Base-by-base conservation (phyloP, 2,888 invertebrate species). In the Mythimna ferrago region DNA sequence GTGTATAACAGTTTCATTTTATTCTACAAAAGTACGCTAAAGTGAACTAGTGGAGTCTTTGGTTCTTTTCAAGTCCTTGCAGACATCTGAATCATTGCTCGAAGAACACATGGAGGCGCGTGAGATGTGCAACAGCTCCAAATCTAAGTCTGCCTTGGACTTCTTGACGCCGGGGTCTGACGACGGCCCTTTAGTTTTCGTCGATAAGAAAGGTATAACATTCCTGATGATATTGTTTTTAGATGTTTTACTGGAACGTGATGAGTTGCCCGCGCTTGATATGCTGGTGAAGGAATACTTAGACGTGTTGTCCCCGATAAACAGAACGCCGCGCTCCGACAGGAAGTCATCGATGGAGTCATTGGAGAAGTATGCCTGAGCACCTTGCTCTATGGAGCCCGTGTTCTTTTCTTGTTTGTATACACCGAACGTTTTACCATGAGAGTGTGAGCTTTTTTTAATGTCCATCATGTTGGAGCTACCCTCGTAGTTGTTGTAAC, bases 301-400 rank as follows among this genome's bases (percentile, higher is more conserved):
- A 0, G 94, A 93, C 6, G 90, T 77, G 53, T 92, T 89, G 44
- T 94, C 94, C 0, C 90, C 92, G 2, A 92, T 69, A 32, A 89
- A 92, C 2, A 90, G 78, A 58, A 93, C 85, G 0, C 94, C 93
- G 38, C 92, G 84, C 82, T 95, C 93, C 0, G 94, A 94, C 16
- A 96, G 70, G 21, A 91, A 93, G 62, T 95, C 95, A 19, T 96
- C 96, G 6, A 95, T 90, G 0, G 94, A 94, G 71, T 96, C 95
- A 35, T 95, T 94, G 0, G 95, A 91, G 60, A 96, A 94, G 9
- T 78, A 89, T 0, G 92, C 93, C 71, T 95, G 95, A 0, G 93
- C 94, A 0, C 89, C 91, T 78, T 93, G 94, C 19, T 93, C 93
- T 5, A 89, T 91, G 0, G 93, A 92, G 6, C 86, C 90, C 2